These are phyloP conservation scores for Drosophila funebris DNA, from an alignment of 1,140 invertebrate genomes.

Conservation along the genomic window DNA sequence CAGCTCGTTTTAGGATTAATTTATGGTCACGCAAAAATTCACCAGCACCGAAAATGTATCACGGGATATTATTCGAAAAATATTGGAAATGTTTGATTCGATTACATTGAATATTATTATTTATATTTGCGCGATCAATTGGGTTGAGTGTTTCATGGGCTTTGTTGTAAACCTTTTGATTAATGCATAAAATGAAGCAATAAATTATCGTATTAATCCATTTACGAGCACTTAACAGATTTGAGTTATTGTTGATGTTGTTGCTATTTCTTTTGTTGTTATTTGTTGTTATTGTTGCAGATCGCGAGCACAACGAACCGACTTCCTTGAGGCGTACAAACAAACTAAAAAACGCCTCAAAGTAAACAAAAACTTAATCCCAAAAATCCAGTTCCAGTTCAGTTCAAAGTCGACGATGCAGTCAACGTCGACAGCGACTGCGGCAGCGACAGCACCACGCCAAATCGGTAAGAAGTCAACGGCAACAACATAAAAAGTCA, in stretches of 20 bases:
- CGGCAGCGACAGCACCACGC: constrained; percentile 42
- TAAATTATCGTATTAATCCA: constrained; percentile 70
- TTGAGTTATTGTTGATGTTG: constrained; percentile 34
- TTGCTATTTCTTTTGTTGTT: constrained; percentile 17
- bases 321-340: constrained; percentile 79
- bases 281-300: constrained; percentile 16
- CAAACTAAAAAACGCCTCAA: constrained; percentile 81
- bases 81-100: constrained; percentile 44
- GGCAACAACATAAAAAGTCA: constrained; percentile 83
- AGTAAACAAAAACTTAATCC: constrained; percentile 83
- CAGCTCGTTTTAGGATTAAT: constrained; percentile 57
- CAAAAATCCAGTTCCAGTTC: constrained; percentile 76
- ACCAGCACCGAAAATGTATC: constrained; percentile 22
- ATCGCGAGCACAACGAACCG: constrained; percentile 61
- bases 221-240: constrained; percentile 71
- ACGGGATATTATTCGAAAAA: constrained; percentile 45
- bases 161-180: constrained; percentile 62
- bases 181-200: constrained; percentile 61
- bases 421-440: constrained; percentile 24
- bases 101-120: constrained; percentile 63
- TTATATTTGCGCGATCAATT: constrained; percentile 9
- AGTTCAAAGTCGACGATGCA: constrained; percentile 25
- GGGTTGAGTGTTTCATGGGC: constrained; percentile 44
- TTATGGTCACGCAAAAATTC: constrained; percentile 37
- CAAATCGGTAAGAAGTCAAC: constrained; percentile 70